phyloP scores from a whole-genome alignment of 2,888 invertebrate genomes.

The Cosmorhoe ocellata region DNA sequence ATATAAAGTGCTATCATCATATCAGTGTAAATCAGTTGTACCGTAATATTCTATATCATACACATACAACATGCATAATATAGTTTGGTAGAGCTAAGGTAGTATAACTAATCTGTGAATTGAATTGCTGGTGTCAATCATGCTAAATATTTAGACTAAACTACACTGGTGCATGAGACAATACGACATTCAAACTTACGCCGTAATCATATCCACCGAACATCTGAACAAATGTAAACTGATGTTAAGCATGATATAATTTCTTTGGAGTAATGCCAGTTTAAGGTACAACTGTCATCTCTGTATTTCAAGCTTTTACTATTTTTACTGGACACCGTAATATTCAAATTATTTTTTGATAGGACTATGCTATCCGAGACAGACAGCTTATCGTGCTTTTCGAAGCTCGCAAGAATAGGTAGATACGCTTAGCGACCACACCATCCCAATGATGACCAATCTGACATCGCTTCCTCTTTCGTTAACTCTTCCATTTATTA shows the following conservation, averaged over 20 bases:
- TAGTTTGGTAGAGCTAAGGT: slow-evolving; percentile 7
- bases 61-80: slow-evolving; percentile 15
- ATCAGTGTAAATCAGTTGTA: no score
- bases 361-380: no score
- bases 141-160: slow-evolving; percentile 34
- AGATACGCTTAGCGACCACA: no score
- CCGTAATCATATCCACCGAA: slow-evolving; percentile 82
- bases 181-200: slow-evolving; percentile 69
- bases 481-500: no score
- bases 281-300: no score
- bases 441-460: no score
- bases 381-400: no score
- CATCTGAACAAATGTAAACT: slow-evolving; percentile 69
- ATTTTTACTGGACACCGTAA: no score
- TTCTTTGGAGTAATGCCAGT: background rate
- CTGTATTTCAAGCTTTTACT: no score
- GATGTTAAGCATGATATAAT: slow-evolving; percentile 34
- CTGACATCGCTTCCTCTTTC: no score
- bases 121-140: slow-evolving; percentile 14
- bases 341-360: no score
- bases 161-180: slow-evolving; percentile 37
- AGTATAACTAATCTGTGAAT: slow-evolving; percentile 17
- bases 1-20: background rate
- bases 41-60: slow-evolving; percentile 3
- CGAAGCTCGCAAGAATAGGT: no score